phyloP scores from a whole-genome alignment of 2,888 invertebrate genomes.

The Parnassius orleans region DNA sequence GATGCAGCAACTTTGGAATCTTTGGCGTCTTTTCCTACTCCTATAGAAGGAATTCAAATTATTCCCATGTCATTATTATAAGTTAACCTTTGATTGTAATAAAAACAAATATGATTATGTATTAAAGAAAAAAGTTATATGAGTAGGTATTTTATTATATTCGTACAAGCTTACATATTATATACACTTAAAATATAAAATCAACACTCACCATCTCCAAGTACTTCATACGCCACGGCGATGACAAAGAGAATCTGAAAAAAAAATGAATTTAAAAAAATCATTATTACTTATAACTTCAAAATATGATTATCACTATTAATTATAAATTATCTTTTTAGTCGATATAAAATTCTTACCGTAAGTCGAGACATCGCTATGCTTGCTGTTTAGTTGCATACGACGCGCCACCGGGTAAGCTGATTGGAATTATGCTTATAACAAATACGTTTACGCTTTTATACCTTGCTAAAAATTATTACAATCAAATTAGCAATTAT shows the following conservation, averaged over 20 bases:
- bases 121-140: not conserved
- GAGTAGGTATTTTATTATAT: no score
- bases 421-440: slow-evolving; percentile 54
- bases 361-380: slow-evolving; percentile 68
- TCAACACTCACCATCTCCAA: slow-evolving; percentile 58
- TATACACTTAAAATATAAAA: no score
- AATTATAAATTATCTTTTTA: no score
- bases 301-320: not conserved
- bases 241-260: slow-evolving; percentile 73
- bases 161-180: no score
- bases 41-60: slow-evolving; percentile 28
- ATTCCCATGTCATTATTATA: not conserved
- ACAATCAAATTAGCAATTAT: slow-evolving; percentile 74
- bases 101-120: not conserved
- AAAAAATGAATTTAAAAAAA: not conserved
- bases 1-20: slow-evolving; percentile 42
- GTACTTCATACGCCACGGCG: slow-evolving; percentile 66
- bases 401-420: slow-evolving; percentile 52
- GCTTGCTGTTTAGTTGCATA: slow-evolving; percentile 40
- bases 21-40: slow-evolving; percentile 38
- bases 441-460: slow-evolving; percentile 61
- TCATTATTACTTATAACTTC: no score
- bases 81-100: not conserved
- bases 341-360: slow-evolving; percentile 45
- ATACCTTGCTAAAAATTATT: slow-evolving; percentile 69